Base-by-base conservation (phyloP, 2,113 vertebrate genomes). In the Podarcis muralis region DNA sequence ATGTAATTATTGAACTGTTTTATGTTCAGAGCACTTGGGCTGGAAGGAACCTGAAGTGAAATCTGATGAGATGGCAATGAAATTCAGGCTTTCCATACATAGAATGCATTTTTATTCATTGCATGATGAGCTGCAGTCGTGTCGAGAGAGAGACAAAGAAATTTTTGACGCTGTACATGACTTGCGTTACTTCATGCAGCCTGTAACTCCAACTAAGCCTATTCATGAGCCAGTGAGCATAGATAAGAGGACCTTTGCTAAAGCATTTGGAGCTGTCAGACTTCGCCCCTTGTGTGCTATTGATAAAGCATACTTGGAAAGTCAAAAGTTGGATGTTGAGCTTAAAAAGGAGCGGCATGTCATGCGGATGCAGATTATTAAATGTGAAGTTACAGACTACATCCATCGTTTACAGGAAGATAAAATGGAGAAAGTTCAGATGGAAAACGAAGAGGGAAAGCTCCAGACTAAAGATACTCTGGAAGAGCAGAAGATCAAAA, bases 291-390 rank as follows among this genome's bases (percentile, higher is more conserved):
- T 96, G 81, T 53, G 32, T 82, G 87, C 93, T 7, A 86, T 97
- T 87, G 96, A 97, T 53, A 93, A 89, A 88, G 92, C 89, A 37
- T 93, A 93, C 25, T 48, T 40, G 37, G 62, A 91, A 30, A 84
- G 78, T 69, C 80, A 95, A 16, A 92, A 94, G 3, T 82, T 48
- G 5, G 91, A 93, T 37, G 68, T 9, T 1, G 59, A 81, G 9
- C 32, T 66, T 72, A 43, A 82, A 65, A 94, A 90, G 53, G n/a
- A 25, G 40, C 68, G 86, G n/a, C 43, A 87, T 75, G 78, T 93
- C 37, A 48, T 53, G 0, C 48, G 74, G 59, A 83, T 27, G 9
- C 91, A 84, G 3, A 37, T 68, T 3, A 69, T 35, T 43, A 57
- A 85, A 77, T 90, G 86, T 78, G 90, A 71, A 80, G 80, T 37